phyloP scores from a whole-genome alignment of 2,797 vertebrate species.

The Balearica regulorum region DNA sequence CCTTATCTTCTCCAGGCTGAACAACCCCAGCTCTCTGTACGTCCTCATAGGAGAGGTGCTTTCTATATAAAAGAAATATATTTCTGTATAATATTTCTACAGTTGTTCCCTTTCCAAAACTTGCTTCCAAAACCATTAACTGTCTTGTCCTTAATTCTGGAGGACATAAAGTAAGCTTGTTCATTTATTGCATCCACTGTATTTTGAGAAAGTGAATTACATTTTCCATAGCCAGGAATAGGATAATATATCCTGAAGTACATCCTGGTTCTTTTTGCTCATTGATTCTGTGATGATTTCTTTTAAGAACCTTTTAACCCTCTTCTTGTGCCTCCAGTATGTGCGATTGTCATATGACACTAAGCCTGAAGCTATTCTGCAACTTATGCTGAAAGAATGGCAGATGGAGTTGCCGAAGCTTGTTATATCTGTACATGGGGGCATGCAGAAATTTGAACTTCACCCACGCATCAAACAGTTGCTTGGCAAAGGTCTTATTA shows the following conservation, averaged over 20 bases:
- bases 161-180: background rate
- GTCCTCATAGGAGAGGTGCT: no score
- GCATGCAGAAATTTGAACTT: conserved; percentile 98
- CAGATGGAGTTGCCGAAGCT: conserved; percentile 99
- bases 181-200: background rate
- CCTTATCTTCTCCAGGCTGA: no score
- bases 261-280: background rate
- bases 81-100: background rate
- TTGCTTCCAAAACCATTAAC: background rate
- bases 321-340: conserved; percentile 80
- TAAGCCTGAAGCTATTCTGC: conserved; percentile 89
- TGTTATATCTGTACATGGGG: conserved; percentile 96
- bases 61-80: no score
- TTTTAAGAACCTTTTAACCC: background rate
- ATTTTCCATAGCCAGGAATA: background rate
- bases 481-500: conserved; percentile 97
- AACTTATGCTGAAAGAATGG: conserved; percentile 97
- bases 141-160: background rate
- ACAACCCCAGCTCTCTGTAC: no score
- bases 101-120: background rate
- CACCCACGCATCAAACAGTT: conserved; percentile 97
- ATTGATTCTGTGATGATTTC: background rate
- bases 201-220: background rate
- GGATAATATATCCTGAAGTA: background rate
- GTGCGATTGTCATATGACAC: conserved; percentile 91